Conservation (phyloP, 2,797 vertebrate species). For the Margarornis squamiger region DNA sequence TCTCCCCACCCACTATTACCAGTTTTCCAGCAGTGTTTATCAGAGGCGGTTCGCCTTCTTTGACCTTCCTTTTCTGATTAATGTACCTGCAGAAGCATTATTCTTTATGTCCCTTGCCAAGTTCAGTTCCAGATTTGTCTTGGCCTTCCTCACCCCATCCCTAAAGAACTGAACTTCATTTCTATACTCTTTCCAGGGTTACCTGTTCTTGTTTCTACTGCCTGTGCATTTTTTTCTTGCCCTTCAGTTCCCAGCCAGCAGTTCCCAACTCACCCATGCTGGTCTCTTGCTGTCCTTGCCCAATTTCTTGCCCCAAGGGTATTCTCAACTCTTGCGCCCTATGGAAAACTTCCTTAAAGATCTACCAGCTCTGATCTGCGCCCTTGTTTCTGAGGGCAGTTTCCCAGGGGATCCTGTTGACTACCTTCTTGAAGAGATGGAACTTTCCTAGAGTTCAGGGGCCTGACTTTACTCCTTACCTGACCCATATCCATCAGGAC, state of each 20-base stretch:
- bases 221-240: neutral
- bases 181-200: neutral
- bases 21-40: neutral
- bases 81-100: fast-evolving
- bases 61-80: neutral
- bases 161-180: neutral
- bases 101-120: neutral
- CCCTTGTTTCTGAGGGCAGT: neutral
- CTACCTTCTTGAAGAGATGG: neutral
- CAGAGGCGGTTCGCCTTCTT: neutral
- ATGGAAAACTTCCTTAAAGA: neutral
- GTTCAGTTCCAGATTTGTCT: neutral
- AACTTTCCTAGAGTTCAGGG: neutral
- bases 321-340: neutral
- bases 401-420: neutral
- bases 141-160: neutral
- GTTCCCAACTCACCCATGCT: neutral
- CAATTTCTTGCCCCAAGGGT: neutral
- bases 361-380: neutral
- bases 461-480: neutral
- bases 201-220: neutral
- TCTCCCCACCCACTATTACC: neutral
- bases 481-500: neutral
- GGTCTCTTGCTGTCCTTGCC: neutral
- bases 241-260: neutral